phyloP scores from a whole-genome alignment of 2,113 vertebrate genomes.

The Gallinago paraguaiae region DNA sequence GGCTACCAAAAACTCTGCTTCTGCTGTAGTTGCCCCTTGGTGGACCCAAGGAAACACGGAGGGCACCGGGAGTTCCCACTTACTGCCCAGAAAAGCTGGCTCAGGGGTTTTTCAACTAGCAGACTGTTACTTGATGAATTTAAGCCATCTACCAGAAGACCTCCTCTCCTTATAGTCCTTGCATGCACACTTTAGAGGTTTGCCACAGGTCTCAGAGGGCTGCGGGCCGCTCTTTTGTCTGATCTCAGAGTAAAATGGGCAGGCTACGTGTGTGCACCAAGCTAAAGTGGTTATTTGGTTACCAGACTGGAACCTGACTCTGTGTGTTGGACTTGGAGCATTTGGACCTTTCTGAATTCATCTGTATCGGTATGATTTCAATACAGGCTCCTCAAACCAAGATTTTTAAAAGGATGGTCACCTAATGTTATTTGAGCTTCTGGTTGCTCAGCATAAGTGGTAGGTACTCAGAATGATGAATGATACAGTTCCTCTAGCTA shows the following conservation, averaged over 20 bases:
- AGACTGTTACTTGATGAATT: background rate
- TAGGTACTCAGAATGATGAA: background rate
- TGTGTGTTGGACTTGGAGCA: background rate
- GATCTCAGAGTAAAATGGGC: background rate
- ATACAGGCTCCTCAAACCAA: background rate
- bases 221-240: background rate
- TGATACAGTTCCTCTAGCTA: background rate
- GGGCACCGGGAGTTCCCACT: background rate
- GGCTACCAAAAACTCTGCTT: background rate
- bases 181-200: background rate
- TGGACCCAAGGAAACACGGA: background rate
- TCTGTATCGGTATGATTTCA: background rate
- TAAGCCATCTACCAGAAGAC: background rate
- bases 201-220: background rate
- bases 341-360: background rate
- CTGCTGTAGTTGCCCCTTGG: background rate
- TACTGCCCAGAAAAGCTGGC: background rate
- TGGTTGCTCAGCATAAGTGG: background rate
- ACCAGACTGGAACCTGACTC: background rate
- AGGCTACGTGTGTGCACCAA: background rate
- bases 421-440: background rate
- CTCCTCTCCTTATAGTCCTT: background rate
- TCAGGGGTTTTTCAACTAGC: accelerated
- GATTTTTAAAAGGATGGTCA: background rate
- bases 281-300: background rate